These are phyloP conservation scores for Pachyseris speciosa DNA, from an alignment of 64 coral and sea anemone genomes.

Conservation along the genomic window DNA sequence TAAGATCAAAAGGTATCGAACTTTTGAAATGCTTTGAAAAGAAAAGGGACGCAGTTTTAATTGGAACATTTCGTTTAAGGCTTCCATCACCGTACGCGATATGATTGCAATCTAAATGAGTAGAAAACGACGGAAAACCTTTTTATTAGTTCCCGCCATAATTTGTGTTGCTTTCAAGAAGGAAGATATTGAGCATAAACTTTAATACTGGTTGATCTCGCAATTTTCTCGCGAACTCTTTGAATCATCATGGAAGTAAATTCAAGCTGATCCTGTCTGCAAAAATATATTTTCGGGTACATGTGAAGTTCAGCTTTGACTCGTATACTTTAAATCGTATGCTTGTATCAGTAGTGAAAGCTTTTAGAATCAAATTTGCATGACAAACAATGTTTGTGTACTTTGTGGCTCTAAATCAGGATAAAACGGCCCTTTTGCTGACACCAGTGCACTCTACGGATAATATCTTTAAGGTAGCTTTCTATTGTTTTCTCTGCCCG, in stretches of 20 bases:
- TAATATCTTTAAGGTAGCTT: conserved; percentile 86
- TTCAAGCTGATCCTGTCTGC: background rate
- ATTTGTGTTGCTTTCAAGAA: background rate
- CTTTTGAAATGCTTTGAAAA: background rate
- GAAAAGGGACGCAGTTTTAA: background rate
- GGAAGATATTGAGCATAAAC: background rate
- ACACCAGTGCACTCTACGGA: conserved; percentile 79
- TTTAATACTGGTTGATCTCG: background rate
- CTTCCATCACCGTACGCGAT: background rate
- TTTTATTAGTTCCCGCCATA: background rate
- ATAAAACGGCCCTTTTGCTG: conserved; percentile 95
- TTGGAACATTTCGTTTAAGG: background rate
- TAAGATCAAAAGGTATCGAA: conserved; percentile 12
- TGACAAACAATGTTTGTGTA: conserved; percentile 38
- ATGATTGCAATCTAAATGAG: background rate
- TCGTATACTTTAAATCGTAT: background rate
- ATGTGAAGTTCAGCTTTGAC: background rate
- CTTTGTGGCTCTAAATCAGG: conserved; percentile 23
- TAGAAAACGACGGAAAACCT: background rate
- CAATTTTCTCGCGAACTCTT: background rate
- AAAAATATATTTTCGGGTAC: background rate
- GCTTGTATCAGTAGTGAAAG: background rate
- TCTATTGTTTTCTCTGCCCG: conserved; percentile 79
- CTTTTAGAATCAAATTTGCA: conserved; percentile 47
- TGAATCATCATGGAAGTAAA: background rate